Evolutionary conservation across 1,140 invertebrate genomes (phyloP), one percentile per base, ranked within the genome.

Genomic region (Portunus trituberculatus): DNA sequence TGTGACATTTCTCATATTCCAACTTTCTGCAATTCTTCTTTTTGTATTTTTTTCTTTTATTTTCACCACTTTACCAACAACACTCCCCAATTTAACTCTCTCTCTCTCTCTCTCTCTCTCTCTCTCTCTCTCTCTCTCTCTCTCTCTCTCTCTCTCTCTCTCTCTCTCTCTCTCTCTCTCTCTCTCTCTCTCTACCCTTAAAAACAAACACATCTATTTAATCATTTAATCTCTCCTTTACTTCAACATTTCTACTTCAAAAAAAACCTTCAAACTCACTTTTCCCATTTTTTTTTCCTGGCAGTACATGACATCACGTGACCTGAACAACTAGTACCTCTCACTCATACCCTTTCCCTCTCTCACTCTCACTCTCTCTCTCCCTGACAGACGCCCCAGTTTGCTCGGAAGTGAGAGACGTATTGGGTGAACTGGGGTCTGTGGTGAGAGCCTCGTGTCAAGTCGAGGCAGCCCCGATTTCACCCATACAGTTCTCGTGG

Each of bases 401-500:
- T 29, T 96, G 96, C 76, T 91, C 32, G 20, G 29, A 88, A 25
- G 90, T 90, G 16, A 89, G 67, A 14, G 95, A 95, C 76, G 95
- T 96, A 20, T 96, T 93, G 96, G 96, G 93, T n/a, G 94, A 96
- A 59, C 93, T 95, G 2, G 96, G 96, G 39, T 82, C 83, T 28
- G 31, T 32, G 0, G 95, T 96, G 20, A 92, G 84, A 7, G 95
- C 96, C 29, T 67, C 31, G 12, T 96, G 96, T 94, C 91, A 87
- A 29, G 96, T 96, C 29, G 45, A 94, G 16, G 94, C 96, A 8
- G 93, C 93, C 16, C 96, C 96, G 32, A 89, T n/a, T 16, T 28
- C 86, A 6, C 89, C 92, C 93, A 94, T 96, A 59, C 92, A 92
- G 59, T 96, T 96, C 93, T 96, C 96, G 16, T 96, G 96, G 96